These are phyloP conservation scores for Venustoraphidia nigricollis DNA, from an alignment of 2,888 invertebrate species.

Conservation along the genomic window DNA sequence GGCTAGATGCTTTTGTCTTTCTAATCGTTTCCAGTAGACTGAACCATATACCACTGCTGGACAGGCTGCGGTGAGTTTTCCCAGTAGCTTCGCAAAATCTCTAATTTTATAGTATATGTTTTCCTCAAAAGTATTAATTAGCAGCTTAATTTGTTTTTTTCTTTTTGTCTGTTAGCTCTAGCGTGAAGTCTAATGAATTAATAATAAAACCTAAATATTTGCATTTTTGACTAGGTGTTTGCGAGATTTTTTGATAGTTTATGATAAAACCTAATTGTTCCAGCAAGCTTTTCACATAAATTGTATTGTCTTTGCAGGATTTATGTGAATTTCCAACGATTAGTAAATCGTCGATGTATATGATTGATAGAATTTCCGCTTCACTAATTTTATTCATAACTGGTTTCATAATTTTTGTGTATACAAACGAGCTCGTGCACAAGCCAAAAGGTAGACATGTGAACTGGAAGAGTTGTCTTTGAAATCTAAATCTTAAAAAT, in stretches of 20 bases:
- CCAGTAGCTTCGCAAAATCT: conserved; percentile 11
- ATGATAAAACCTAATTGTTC: conserved; percentile 10
- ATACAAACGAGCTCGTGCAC: conserved; percentile 10
- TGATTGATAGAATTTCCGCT: conserved; percentile 9
- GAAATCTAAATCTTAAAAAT: conserved; percentile 10
- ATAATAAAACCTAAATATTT: too few relatives aligned
- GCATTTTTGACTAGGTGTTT: too few relatives aligned
- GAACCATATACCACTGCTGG: conserved; percentile 15
- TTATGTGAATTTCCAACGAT: conserved; percentile 6
- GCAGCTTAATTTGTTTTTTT: too few relatives aligned
- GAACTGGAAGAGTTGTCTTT: conserved; percentile 8
- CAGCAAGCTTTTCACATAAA: conserved; percentile 3
- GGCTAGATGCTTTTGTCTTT: conserved; percentile 8
- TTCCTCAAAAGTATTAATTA: too few relatives aligned
- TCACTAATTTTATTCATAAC: conserved; percentile 4
- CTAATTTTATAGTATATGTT: too few relatives aligned
- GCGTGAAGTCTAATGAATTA: too few relatives aligned
- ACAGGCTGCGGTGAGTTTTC: conserved; percentile 12
- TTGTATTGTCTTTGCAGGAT: conserved; percentile 8
- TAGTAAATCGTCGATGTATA: conserved; percentile 14
- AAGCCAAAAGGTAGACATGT: conserved; percentile 9
- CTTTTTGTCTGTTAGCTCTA: too few relatives aligned
- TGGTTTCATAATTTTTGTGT: conserved; percentile 12
- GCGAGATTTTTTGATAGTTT: conserved; percentile 11
- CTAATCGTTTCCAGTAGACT: conserved; percentile 9